Evolutionary conservation across 2,797 vertebrate species (phyloP).

Genomic region (Chiropotes sagulatus): DNA sequence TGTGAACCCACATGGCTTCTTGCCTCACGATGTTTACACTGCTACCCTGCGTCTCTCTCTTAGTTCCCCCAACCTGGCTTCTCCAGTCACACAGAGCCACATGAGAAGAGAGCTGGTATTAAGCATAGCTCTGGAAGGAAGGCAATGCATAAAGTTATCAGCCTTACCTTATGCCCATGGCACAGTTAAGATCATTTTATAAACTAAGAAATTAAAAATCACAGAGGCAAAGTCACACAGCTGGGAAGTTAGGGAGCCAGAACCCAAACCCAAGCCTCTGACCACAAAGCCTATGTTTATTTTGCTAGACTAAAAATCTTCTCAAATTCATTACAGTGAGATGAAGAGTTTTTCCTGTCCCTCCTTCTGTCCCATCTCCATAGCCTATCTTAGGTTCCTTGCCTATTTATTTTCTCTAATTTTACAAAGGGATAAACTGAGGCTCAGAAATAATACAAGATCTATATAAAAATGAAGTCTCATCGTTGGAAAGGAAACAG

Average conservation of each 20-base stretch:
- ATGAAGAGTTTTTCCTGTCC: not conserved
- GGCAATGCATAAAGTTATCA: not conserved
- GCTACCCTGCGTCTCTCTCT: conserved; percentile 26
- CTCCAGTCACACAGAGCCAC: not conserved
- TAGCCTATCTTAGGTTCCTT: not conserved
- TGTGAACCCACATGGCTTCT: conserved; percentile 62
- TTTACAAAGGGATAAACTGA: not conserved
- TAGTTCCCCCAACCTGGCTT: conserved; percentile 27
- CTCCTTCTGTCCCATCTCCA: not conserved
- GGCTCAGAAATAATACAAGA: not conserved
- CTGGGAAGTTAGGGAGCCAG: not conserved
- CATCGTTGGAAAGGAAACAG: not conserved
- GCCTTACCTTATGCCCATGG: not conserved
- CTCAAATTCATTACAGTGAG: not conserved
- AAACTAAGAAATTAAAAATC: not conserved
- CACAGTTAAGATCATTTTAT: not conserved
- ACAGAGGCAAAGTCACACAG: not conserved
- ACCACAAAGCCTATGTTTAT: not conserved
- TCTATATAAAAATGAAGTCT: not conserved
- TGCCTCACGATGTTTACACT: conserved; percentile 59
- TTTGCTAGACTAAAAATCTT: not conserved
- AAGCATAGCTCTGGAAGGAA: not conserved
- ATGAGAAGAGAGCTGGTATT: not conserved
- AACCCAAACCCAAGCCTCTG: not conserved
- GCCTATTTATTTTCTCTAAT: not conserved